Evolutionary conservation across 2,113 vertebrate species (phyloP), one percentile per base, ranked within the genome.

Genomic region (Scartelaos histophorus): DNA sequence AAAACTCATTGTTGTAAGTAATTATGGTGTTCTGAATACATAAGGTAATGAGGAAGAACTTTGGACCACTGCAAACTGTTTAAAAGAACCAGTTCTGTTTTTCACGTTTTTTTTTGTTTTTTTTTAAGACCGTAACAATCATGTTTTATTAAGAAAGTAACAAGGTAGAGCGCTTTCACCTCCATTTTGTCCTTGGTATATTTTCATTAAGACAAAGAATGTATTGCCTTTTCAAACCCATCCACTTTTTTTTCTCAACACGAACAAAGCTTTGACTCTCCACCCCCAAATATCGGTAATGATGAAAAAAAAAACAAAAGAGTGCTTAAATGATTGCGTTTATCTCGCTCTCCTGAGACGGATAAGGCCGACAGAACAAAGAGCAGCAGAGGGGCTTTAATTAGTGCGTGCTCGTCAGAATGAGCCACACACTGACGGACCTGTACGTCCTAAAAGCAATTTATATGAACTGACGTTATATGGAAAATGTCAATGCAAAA

Each of bases 401-500:
- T 90, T 88, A 87, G 73, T 76, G 74, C 81, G 74, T 60, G 83
- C 85, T 86, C 82, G 74, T 88, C 76, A 81, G 83, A 80, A 68
- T 75, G 82, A 62, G 75, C 80, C 3, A 58, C 71, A 69, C 69
- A 83, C 79, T 73, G 85, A 88, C 54, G 67, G 67, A 43, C 49
- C 19, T 34, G 66, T 80, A 61, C 60, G 83, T 85, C 74, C 78
- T 91, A 85, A 69, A 86, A 73, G 62, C 65, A 51, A 66, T 72
- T 76, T 34, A 15, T 60, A 21, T 22, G 3, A 13, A 74, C 51
- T n/a, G 21, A 71, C 69, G 60, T 60, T 67, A 58, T 71, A 76
- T 15, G n/a, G 54, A 67, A 19, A 47, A 71, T 61, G 69, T 74
- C 13, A 53, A 5, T 38, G 24, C 10, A 72, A 72, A 60, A 25